Conservation (phyloP, 2,797 vertebrate genomes). For the Zenarchopterus dispar region DNA sequence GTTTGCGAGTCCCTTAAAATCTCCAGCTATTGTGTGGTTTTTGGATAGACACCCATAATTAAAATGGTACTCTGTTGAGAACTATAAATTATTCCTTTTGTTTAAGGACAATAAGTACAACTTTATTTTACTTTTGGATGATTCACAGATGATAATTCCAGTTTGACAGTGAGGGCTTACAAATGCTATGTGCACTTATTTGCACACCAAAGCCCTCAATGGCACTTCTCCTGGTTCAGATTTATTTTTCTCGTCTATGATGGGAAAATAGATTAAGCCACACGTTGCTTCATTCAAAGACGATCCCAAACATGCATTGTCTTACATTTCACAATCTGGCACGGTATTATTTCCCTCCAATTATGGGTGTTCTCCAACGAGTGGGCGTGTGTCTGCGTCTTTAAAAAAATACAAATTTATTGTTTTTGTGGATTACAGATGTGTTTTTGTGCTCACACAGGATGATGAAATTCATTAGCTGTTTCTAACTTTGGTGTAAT, state of each 20-base stretch:
- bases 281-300: conserved; percentile 46
- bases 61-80: conserved; percentile 9
- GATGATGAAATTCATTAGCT: conserved; percentile 34
- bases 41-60: conserved; percentile 24
- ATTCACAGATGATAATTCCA: conserved; percentile 8
- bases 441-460: conserved; percentile 22
- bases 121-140: conserved; percentile 8
- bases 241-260: conserved; percentile 41
- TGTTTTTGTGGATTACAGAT: conserved; percentile 23
- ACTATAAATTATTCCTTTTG: neutral
- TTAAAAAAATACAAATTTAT: conserved; percentile 40
- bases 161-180: conserved; percentile 17
- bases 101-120: conserved; percentile 12
- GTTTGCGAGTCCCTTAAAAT: conserved; percentile 28
- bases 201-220: conserved; percentile 32
- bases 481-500: conserved; percentile 8
- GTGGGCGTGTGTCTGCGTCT: neutral
- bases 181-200: conserved; percentile 38
- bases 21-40: conserved; percentile 27
- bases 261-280: conserved; percentile 46
- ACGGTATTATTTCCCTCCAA: conserved; percentile 24
- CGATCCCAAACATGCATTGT: conserved; percentile 22
- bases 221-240: conserved; percentile 27
- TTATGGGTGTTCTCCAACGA: conserved; percentile 24
- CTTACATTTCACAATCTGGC: conserved; percentile 36